Percentiles rank a stretch among this genome's conserved stretches.
Conservation (phyloP, 2,888 invertebrate genomes). For the Myopa testacea region DNA sequence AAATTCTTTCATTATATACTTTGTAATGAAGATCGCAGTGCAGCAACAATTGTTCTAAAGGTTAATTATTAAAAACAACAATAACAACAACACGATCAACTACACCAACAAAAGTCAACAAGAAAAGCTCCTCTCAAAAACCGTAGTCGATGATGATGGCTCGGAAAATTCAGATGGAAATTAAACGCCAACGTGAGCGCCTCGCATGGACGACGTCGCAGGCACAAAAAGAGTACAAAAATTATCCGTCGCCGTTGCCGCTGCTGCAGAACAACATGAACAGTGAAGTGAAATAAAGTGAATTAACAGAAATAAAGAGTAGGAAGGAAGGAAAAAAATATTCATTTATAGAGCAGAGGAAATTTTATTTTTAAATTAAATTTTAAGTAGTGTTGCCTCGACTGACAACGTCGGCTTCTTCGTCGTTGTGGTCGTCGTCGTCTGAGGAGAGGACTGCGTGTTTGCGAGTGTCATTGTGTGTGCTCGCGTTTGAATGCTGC, state of each 20-base stretch:
- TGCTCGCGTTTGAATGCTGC: conserved; percentile 13
- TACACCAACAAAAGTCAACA: not conserved
- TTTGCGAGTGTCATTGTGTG: conserved; percentile 14
- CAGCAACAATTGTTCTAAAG: too few species aligned
- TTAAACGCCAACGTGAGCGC: conserved; percentile 24
- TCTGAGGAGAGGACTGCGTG: not conserved
- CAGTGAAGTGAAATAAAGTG: conserved; percentile 14
- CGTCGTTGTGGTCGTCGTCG: not conserved
- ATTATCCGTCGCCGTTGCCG: not conserved
- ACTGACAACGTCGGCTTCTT: conserved; percentile 8
- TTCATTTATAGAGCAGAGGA: conserved; percentile 10
- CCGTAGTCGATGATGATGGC: not conserved
- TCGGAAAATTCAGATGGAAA: conserved; percentile 35
- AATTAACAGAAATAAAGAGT: conserved; percentile 33
- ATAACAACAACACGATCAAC: not conserved
- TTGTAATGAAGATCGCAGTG: too few species aligned
- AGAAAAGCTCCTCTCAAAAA: not conserved
- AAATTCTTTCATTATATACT: too few species aligned
- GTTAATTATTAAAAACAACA: not conserved
- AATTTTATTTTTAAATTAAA: conserved; percentile 38
- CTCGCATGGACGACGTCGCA: conserved; percentile 5
- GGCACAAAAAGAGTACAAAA: not conserved
- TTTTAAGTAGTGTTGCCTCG: conserved; percentile 8
- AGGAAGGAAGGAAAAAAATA: conserved; percentile 11
- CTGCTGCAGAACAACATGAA: not conserved